Conservation (phyloP, 2,888 invertebrate genomes). For the Scrobipalpa costella region DNA sequence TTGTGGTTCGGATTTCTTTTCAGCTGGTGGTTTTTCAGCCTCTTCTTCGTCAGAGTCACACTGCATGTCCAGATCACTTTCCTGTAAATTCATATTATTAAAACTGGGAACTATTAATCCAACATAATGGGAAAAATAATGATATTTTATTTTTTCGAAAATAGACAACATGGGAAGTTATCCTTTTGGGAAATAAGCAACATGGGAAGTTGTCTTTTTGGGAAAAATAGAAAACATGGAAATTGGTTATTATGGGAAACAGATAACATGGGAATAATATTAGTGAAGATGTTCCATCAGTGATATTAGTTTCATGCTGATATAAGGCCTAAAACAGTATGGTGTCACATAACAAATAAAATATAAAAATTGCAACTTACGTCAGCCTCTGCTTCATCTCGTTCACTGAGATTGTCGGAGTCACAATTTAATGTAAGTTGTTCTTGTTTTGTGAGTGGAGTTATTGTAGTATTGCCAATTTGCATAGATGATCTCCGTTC, state of each 20-base stretch:
- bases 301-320: too few species aligned
- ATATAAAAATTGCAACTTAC: constrained; percentile 44
- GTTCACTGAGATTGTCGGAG: constrained; percentile 86
- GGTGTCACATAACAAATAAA: too few species aligned
- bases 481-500: constrained; percentile 81
- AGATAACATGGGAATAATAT: too few species aligned
- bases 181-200: too few species aligned
- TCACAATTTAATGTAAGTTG: constrained; percentile 83
- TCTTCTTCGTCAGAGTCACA: constrained; percentile 77
- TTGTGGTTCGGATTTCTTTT: constrained; percentile 62
- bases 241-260: too few species aligned
- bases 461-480: constrained; percentile 85
- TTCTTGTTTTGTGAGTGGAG: constrained; percentile 73
- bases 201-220: too few species aligned
- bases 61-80: constrained; percentile 78
- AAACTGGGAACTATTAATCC: too few species aligned
- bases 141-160: too few species aligned
- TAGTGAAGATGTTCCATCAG: too few species aligned
- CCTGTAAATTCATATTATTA: constrained; percentile 49
- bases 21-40: constrained; percentile 54
- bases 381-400: constrained; percentile 91
- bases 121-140: too few species aligned
- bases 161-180: neutral
- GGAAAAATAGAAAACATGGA: too few species aligned
- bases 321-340: too few species aligned